Base-by-base conservation (phyloP, 1,140 invertebrate genomes). In the Temnothorax nylanderi region DNA sequence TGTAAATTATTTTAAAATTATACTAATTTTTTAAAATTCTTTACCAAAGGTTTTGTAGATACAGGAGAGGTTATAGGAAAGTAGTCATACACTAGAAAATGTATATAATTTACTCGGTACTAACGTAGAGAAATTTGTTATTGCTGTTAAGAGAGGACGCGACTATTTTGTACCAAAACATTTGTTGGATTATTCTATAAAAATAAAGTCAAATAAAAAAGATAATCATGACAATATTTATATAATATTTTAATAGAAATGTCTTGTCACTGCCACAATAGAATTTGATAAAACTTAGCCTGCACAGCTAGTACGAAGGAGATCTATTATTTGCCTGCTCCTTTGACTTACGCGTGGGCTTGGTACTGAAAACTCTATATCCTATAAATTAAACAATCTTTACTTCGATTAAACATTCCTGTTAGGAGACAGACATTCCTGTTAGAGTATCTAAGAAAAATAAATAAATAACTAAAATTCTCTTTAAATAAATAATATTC, bases 241-340 rank as follows among this genome's bases (percentile, higher is more conserved):
- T 41, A 41, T 41, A 41, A 6, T 72, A 32, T 49, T 32, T 32
- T n/a, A 32, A 51, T 6, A 74, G 32, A 74, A 26, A 74, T 51
- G 16, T 54, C 18, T 10, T 34, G 21, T 54, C 18, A 10, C 10
- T 34, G 3, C 11, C 10, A 58, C 10, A 58, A 21, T 3, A 58
- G 34, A 54, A 18, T 34, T 74, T 74, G 49, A 51, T 72, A 54
- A 74, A 74, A 74, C 32, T 54, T 11, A 7, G 32, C 54, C 37
- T 47, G 65, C 47, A 80, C 81, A 76, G 81, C 75, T 85, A 88
- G 67, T 74, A 87, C 80, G 54, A 37, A 64, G 54, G 64, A 82
- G 34, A 41, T 26, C 2, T 41, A 41, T 41, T 41, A 41, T 41
- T 41, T 41, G 3, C 6, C 0, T 41, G 37, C 6, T 41, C 37